Conservation (phyloP, 2,797 vertebrate species). For the Sebastes melanostomus region DNA sequence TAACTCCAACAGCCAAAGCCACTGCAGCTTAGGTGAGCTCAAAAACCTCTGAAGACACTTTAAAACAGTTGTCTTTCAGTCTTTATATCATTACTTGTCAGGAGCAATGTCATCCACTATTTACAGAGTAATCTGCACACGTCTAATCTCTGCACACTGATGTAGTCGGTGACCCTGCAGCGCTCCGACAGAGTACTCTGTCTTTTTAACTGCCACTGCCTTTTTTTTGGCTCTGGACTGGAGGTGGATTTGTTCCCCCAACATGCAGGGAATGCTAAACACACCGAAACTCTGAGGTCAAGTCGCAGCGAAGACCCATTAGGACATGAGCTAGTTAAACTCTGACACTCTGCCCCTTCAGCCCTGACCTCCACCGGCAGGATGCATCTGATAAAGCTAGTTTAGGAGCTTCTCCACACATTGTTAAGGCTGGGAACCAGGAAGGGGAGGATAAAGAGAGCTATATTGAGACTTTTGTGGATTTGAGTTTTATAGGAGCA, state of each 20-base stretch:
- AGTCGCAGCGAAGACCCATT: slow-evolving; percentile 42
- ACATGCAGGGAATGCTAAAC: slow-evolving; percentile 63
- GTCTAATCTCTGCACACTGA: slow-evolving; percentile 26
- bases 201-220: slow-evolving; percentile 26
- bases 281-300: slow-evolving; percentile 41
- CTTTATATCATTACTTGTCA: slow-evolving; percentile 28
- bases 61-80: slow-evolving; percentile 3
- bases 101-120: slow-evolving; percentile 8
- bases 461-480: neutral
- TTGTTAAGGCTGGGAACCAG: slow-evolving; percentile 21
- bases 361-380: slow-evolving; percentile 48
- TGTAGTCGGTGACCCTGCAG: slow-evolving; percentile 40
- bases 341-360: slow-evolving; percentile 41
- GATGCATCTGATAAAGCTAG: slow-evolving; percentile 37
- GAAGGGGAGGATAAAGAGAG: neutral
- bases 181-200: slow-evolving; percentile 3
- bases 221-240: slow-evolving; percentile 29
- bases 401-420: slow-evolving; percentile 15
- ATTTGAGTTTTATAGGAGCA: neutral
- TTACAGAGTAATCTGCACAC: slow-evolving; percentile 40
- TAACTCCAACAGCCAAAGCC: slow-evolving; percentile 19
- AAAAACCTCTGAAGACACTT: slow-evolving; percentile 11
- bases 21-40: neutral
- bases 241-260: slow-evolving; percentile 29
- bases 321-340: slow-evolving; percentile 67